Conservation (phyloP, 2,797 vertebrate genomes). For the Manis pentadactyla region DNA sequence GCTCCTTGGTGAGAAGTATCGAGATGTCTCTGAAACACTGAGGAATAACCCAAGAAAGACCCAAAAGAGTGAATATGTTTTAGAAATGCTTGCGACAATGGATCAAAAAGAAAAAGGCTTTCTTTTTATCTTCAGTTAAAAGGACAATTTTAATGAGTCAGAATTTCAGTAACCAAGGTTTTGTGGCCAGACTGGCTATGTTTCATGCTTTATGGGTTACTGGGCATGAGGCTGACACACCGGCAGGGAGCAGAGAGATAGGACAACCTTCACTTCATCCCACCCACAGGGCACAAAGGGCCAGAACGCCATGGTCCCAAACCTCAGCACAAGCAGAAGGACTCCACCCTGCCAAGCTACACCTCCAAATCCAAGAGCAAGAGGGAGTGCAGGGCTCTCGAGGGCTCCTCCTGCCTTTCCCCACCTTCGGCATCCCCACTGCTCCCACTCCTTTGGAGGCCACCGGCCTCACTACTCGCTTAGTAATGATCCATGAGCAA, state of each 20-base stretch:
- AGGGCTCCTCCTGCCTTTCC: constrained; percentile 85
- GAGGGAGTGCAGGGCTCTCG: constrained; percentile 66
- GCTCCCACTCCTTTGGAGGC: constrained; percentile 71
- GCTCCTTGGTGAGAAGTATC: background rate
- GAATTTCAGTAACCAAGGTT: background rate
- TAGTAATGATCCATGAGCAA: constrained; percentile 83
- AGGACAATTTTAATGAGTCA: background rate
- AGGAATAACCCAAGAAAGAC: background rate
- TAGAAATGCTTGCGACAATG: constrained; percentile 7
- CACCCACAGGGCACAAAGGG: background rate
- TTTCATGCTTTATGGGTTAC: background rate
- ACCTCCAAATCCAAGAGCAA: constrained; percentile 55
- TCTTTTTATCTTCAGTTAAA: constrained; percentile 16
- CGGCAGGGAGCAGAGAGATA: background rate
- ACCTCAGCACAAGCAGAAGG: background rate
- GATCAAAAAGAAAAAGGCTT: background rate
- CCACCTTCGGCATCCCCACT: constrained; percentile 78
- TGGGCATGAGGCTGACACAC: background rate
- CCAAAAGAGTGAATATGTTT: background rate
- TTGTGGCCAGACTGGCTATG: background rate
- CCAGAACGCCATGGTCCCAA: background rate
- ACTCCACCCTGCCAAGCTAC: background rate
- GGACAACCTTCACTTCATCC: background rate
- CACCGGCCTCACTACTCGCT: constrained; percentile 58
- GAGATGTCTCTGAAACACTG: background rate